Conservation (phyloP, 2,888 invertebrate species). For the Cryptocephalus primarius region DNA sequence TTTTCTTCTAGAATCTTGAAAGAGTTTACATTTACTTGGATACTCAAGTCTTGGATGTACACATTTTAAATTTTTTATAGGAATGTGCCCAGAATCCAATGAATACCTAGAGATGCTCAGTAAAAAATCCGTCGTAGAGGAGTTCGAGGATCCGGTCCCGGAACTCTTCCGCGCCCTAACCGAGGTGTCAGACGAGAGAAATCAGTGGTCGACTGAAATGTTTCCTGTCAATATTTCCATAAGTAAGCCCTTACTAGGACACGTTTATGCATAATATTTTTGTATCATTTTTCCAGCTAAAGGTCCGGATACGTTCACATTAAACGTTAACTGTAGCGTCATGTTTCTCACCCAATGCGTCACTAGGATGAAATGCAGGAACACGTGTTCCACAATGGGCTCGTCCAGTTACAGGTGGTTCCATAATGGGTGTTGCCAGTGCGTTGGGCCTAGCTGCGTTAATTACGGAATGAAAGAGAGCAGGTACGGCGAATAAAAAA, state of each 20-base stretch:
- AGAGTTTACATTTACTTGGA: no score
- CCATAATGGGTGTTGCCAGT: slow-evolving; percentile 91
- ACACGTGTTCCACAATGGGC: slow-evolving; percentile 74
- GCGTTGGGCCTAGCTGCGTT: slow-evolving; percentile 78
- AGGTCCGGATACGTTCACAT: no score
- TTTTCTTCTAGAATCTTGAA: no score
- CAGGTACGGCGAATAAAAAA: slow-evolving; percentile 40
- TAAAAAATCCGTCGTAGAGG: slow-evolving; percentile 78
- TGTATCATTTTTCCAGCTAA: not conserved
- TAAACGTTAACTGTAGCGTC: slow-evolving; percentile 81
- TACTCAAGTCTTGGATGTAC: no score
- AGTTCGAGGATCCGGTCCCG: slow-evolving; percentile 70
- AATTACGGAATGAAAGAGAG: slow-evolving; percentile 86
- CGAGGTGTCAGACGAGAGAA: slow-evolving; percentile 61
- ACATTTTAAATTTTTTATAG: slow-evolving; percentile 39
- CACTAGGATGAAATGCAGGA: slow-evolving; percentile 79
- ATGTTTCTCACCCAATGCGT: slow-evolving; percentile 86
- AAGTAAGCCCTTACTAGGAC: no score
- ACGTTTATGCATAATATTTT: no score
- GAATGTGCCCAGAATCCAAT: slow-evolving; percentile 83
- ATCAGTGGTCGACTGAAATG: slow-evolving; percentile 75
- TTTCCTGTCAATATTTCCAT: slow-evolving; percentile 59
- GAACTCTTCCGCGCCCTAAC: slow-evolving; percentile 77
- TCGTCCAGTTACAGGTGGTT: slow-evolving; percentile 84
- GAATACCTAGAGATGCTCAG: slow-evolving; percentile 49